phyloP scores from a whole-genome alignment of 2,888 invertebrate species.

The Margaritifera margaritifera region DNA sequence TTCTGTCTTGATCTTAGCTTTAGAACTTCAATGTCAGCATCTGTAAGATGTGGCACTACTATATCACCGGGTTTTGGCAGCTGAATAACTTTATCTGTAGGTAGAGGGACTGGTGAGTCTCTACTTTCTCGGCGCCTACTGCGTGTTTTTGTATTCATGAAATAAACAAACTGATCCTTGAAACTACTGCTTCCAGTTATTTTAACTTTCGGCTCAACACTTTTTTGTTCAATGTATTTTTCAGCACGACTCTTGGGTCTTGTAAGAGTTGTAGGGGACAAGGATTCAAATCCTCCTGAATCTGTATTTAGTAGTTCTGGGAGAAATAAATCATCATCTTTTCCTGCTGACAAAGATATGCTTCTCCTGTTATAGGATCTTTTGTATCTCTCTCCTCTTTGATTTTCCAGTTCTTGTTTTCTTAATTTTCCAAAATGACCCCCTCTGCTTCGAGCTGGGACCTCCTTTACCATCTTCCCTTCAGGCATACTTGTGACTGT shows the following conservation, averaged over 20 bases:
- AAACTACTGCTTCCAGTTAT: constrained; percentile 67
- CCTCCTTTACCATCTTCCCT: constrained; percentile 27
- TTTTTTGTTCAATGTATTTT: constrained; percentile 35
- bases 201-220: constrained; percentile 64
- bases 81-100: constrained; percentile 49
- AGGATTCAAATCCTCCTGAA: too few species aligned
- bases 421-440: constrained; percentile 2
- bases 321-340: too few species aligned
- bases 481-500: constrained; percentile 28
- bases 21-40: constrained; percentile 62
- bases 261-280: too few species aligned
- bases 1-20: constrained; percentile 34
- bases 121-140: constrained; percentile 56
- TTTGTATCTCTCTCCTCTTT: too few species aligned
- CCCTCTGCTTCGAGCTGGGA: constrained; percentile 25
- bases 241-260: constrained; percentile 30
- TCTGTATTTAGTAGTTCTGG: too few species aligned
- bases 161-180: constrained; percentile 72
- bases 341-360: too few species aligned
- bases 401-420: too few species aligned
- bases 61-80: constrained; percentile 63
- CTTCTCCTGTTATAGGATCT: too few species aligned
- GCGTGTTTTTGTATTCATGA: constrained; percentile 66
- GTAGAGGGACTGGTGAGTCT: constrained; percentile 34
- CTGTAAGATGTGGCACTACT: constrained; percentile 63